Evolutionary conservation across 1,140 invertebrate species (phyloP), one percentile per base, ranked within the genome.

Genomic region (Pseudomyrmex sp.): DNA sequence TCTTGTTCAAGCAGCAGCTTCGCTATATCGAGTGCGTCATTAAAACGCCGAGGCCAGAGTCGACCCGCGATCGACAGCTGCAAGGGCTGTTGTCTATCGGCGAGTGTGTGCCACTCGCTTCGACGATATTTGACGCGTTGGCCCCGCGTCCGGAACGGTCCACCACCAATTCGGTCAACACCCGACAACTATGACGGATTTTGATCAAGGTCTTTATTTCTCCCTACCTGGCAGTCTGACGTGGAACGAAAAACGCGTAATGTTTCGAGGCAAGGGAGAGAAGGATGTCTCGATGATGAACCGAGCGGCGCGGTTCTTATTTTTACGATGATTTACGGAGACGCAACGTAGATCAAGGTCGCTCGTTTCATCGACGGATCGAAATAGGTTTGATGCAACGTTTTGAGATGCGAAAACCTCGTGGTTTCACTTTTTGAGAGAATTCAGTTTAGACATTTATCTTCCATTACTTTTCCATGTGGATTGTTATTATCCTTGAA

Each of bases 331-430:
- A 76, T 26, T 65, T 52, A 76, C 61, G 59, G 26, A 48, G 65
- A 23, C 35, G 20, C 75, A 52, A 58, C 63, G 52, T 79, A 69
- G 63, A 69, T 79, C 75, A 79, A 79, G 75, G 63, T 79, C 52
- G 35, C 2, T 13, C 50, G 35, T 68, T 68, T 13, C 5, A 35
- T 9, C 8, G 13, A 68, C 35, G 62, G 35, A 23, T 77, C 18
- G 35, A 79, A 79, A 79, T 69, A 69, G 20, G 68, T 56, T 54
- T 23, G 23, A 65, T 46, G 12, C 18, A 70, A 35, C 23, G 35
- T 52, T 52, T 35, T 56, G 54, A 10, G 0, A 15, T 44, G 61
- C 26, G 20, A 18, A 23, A 1, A 63, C 15, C 10, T 23, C 10
- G 59, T 12, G 15, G 63, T 26, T 62, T 75, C 15, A 2, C 3